These are phyloP conservation scores for Anarrhichthys ocellatus DNA, from an alignment of 2,113 vertebrate genomes.

Conservation along the genomic window DNA sequence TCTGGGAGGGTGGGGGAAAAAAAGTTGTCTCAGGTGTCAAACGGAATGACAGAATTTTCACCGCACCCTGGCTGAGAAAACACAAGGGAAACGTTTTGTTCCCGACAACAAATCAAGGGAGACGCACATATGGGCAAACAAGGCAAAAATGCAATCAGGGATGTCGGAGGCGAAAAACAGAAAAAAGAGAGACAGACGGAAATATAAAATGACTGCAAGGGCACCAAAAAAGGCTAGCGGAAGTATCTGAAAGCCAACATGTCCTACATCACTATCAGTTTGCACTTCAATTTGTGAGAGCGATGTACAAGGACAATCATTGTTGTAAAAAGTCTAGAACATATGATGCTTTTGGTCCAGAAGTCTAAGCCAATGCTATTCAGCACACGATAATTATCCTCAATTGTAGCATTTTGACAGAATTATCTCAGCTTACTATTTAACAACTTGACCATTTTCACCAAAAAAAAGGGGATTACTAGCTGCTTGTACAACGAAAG, in stretches of 20 bases:
- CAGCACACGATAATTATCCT: background rate
- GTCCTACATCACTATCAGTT: background rate
- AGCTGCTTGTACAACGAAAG: background rate
- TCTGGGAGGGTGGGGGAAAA: constrained; percentile 4
- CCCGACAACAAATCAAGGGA: constrained; percentile 30
- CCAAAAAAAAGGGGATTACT: background rate
- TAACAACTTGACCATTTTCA: background rate
- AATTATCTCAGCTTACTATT: background rate
- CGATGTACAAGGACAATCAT: background rate
- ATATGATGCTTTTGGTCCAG: background rate
- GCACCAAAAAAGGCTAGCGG: background rate
- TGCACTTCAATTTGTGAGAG: background rate
- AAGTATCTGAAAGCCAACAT: background rate
- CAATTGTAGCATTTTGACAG: background rate
- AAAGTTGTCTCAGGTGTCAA: constrained; percentile 29
- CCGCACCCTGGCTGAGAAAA: constrained; percentile 11
- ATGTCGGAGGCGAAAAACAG: background rate
- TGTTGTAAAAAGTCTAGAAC: background rate
- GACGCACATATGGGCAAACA: constrained; percentile 17
- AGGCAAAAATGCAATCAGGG: constrained; percentile 20
- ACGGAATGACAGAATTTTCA: constrained; percentile 33
- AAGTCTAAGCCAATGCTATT: background rate
- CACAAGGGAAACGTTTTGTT: constrained; percentile 32
- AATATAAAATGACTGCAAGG: constrained; percentile 12
- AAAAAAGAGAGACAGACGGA: constrained; percentile 3